phyloP scores from a whole-genome alignment of 2,113 vertebrate genomes.

The Alexandromys fortis region DNA sequence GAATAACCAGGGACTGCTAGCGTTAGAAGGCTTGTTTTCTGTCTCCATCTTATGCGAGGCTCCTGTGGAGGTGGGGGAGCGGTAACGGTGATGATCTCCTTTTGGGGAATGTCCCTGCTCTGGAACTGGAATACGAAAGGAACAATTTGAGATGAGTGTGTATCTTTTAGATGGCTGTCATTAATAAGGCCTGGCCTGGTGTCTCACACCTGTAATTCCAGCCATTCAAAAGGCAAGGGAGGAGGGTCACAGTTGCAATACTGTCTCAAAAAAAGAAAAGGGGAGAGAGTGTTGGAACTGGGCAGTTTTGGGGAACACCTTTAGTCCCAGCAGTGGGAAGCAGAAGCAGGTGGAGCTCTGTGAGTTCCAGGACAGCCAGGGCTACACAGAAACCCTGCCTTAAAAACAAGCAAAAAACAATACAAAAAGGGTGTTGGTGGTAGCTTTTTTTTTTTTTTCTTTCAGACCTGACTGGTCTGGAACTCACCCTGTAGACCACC shows the following conservation, averaged over 20 bases:
- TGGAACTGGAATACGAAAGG: background rate
- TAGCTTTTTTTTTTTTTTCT: background rate
- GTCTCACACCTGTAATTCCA: background rate
- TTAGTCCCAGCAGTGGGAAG: background rate
- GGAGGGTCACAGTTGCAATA: background rate
- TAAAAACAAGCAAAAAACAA: background rate
- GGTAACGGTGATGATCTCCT: background rate
- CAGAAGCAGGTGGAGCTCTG: background rate
- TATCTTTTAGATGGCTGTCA: background rate
- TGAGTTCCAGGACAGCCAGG: background rate
- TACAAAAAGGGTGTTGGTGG: background rate
- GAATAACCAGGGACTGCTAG: background rate
- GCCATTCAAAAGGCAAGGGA: background rate
- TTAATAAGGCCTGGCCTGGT: background rate
- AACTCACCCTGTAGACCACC: no score
- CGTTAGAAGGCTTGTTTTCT: background rate
- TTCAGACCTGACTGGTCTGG: no score
- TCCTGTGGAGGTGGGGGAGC: background rate
- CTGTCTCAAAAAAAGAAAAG: background rate
- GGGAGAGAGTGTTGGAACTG: background rate
- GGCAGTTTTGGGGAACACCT: no score
- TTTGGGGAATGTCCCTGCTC: conserved; percentile 7
- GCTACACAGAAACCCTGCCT: no score
- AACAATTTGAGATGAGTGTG: background rate
- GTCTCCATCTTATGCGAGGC: background rate